phyloP scores from a whole-genome alignment of 1,140 invertebrate genomes.

The Lysiphlebus fabarum region DNA sequence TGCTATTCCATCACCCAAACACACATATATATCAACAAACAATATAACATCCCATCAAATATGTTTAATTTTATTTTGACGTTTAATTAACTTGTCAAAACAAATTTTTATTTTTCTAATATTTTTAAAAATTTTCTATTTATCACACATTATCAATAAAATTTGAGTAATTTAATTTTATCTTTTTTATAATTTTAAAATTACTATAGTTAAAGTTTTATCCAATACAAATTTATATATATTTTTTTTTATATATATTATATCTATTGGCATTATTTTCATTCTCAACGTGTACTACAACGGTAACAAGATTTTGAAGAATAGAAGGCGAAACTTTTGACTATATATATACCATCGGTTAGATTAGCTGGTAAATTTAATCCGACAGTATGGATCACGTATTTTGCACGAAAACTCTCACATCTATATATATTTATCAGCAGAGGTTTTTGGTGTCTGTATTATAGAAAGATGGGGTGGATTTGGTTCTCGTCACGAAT shows the following conservation, averaged over 20 bases:
- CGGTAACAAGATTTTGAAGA: slow-evolving; percentile 9
- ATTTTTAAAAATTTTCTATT: not conserved
- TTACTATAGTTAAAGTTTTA: no score
- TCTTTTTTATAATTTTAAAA: no score
- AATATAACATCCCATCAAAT: no score
- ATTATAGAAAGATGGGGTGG: not conserved
- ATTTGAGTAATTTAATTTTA: no score
- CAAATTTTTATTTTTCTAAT: slow-evolving; percentile 5
- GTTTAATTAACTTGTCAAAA: no score
- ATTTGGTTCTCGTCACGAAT: slow-evolving; percentile 18
- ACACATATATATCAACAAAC: no score
- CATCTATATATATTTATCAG: not conserved
- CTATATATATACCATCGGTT: slow-evolving; percentile 1
- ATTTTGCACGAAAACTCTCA: slow-evolving; percentile 5
- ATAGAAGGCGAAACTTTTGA: slow-evolving; percentile 3
- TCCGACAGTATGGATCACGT: not conserved
- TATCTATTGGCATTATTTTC: slow-evolving; percentile 7
- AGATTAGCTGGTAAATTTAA: not conserved
- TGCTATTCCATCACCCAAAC: no score
- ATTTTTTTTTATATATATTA: no score
- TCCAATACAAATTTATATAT: no score
- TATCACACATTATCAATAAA: no score
- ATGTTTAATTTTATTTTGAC: no score
- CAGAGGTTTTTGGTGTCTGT: not conserved
- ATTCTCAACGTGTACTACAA: slow-evolving; percentile 12